phyloP scores from a whole-genome alignment of 2,888 invertebrate species.

The Biston betularia region DNA sequence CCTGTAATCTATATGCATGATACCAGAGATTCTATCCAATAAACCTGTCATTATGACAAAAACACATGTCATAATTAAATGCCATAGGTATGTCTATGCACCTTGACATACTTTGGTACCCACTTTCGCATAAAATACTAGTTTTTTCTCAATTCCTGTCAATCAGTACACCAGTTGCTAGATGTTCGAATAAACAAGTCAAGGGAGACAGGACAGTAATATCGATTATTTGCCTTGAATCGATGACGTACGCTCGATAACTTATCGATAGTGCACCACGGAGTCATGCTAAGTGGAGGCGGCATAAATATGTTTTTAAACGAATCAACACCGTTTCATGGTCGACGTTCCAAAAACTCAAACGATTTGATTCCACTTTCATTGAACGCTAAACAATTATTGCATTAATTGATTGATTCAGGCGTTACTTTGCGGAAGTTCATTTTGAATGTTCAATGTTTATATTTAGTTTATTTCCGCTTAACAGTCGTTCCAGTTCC shows the following conservation, averaged over 20 bases:
- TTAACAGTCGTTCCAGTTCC: too few relatives aligned
- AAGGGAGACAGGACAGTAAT: neutral
- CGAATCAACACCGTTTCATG: too few relatives aligned
- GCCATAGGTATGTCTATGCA: neutral
- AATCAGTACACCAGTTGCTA: conserved; percentile 14
- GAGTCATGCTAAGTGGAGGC: neutral
- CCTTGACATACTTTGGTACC: conserved; percentile 3
- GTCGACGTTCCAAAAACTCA: too few relatives aligned
- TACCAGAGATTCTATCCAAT: too few relatives aligned
- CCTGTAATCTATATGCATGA: too few relatives aligned
- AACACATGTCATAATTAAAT: too few relatives aligned
- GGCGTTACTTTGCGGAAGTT: too few relatives aligned
- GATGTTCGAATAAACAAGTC: conserved; percentile 4
- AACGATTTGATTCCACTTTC: neutral
- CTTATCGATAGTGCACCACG: conserved; percentile 1
- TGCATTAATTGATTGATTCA: too few relatives aligned
- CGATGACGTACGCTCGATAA: conserved; percentile 12
- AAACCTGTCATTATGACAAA: too few relatives aligned
- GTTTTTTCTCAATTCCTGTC: conserved; percentile 5
- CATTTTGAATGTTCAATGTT: too few relatives aligned
- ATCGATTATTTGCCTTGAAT: conserved; percentile 18
- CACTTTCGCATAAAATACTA: neutral
- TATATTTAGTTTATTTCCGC: too few relatives aligned
- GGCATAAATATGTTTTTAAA: neutral
- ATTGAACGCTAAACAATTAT: neutral